A percentile compares a stretch with the other conserved stretches of the same genome.
phyloP scores from a whole-genome alignment of 1,140 invertebrate genomes.

The Cydia fagiglandana region DNA sequence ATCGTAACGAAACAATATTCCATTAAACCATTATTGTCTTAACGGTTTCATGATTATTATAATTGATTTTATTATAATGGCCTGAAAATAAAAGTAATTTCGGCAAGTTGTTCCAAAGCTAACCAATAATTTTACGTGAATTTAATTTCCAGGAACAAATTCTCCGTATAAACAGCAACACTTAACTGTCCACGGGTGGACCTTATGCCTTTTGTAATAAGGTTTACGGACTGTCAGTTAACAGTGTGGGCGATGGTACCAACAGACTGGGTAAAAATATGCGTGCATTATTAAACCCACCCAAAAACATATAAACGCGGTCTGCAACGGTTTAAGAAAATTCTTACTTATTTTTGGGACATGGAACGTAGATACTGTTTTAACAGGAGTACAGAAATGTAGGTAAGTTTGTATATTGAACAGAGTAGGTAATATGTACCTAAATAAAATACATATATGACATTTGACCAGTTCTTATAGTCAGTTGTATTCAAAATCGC shows the following conservation, averaged over 20 bases:
- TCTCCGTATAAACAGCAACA: not conserved
- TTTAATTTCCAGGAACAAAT: not conserved
- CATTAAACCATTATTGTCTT: slow-evolving; percentile 9
- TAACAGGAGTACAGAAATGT: too few species aligned
- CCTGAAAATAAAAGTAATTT: not conserved
- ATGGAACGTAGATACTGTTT: too few species aligned
- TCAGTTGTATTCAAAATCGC: too few species aligned
- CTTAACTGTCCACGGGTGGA: too few species aligned
- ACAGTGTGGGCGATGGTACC: not conserved
- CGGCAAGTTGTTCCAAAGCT: not conserved
- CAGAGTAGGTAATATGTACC: too few species aligned
- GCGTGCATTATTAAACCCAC: not conserved
- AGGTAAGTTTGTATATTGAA: too few species aligned
- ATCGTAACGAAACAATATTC: not conserved
- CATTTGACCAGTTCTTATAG: too few species aligned
- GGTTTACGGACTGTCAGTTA: too few species aligned
- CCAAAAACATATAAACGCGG: not conserved
- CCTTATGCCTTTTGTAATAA: too few species aligned
- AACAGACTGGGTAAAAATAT: not conserved
- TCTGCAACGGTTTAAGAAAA: not conserved
- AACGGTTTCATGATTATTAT: not conserved
- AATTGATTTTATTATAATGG: slow-evolving; percentile 19
- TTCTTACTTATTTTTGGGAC: not conserved
- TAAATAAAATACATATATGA: too few species aligned
- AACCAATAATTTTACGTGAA: slow-evolving; percentile 17